These are phyloP conservation scores for Lytechinus pictus DNA, from an alignment of 35 echinoderm and acorn worm genomes.

Conservation along the genomic window DNA sequence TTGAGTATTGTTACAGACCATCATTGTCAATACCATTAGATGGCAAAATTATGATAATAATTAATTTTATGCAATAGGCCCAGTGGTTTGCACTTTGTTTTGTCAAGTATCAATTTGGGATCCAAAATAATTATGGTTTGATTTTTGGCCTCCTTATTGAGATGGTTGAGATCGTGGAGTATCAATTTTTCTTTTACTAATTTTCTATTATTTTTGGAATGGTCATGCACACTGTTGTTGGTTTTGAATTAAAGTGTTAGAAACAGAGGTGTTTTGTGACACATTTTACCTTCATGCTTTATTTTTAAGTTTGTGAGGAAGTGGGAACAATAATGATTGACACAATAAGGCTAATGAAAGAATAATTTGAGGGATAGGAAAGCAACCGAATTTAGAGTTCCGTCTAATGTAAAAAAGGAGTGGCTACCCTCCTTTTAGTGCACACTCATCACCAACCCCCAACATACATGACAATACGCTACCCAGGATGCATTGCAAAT, in stretches of 20 bases:
- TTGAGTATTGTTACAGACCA: too few species aligned
- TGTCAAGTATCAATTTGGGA: too few species aligned
- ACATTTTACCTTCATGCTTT: constrained; percentile 2
- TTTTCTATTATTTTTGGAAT: not conserved
- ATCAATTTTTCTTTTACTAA: too few species aligned
- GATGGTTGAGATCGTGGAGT: too few species aligned
- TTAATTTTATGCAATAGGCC: too few species aligned
- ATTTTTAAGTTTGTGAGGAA: not conserved
- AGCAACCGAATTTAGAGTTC: not conserved
- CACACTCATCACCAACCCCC: not conserved
- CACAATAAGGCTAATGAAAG: not conserved
- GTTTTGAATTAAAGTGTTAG: not conserved
- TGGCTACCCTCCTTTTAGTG: not conserved
- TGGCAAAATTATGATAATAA: too few species aligned
- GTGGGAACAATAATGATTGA: not conserved
- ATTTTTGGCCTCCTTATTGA: too few species aligned
- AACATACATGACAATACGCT: not conserved
- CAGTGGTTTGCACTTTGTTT: too few species aligned
- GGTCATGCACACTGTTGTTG: not conserved
- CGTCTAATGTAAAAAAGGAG: not conserved
- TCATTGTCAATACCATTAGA: too few species aligned
- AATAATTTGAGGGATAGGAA: not conserved
- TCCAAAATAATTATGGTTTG: too few species aligned
- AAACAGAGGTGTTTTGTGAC: not conserved
- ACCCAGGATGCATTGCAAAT: not conserved